Base-by-base conservation (phyloP, 2,888 invertebrate genomes). In the Caenorhabditis sp. region DNA sequence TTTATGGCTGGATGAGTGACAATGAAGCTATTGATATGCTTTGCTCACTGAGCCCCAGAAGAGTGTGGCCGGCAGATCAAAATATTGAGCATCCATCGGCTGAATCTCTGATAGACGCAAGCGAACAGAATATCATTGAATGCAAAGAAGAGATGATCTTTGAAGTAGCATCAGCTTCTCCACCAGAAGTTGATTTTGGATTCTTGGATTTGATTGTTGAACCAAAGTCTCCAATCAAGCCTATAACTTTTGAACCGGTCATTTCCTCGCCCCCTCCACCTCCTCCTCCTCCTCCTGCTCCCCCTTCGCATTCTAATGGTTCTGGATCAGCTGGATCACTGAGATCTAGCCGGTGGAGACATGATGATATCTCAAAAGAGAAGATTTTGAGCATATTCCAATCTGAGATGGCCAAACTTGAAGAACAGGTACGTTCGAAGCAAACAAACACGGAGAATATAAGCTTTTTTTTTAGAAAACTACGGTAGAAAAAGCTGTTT, bases 1-100 rank as follows among this genome's bases (percentile, higher is more conserved):
- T 99, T 97, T 97, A 98, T 93, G 97, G 97, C 91, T 99, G 99
- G 99, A 97, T 98, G 88, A 96, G 96, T 93, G 98, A 98, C 94
- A 97, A 98, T 92, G 95, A 96, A 91, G 97, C 98, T 91, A 96
- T 99, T 91, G 94, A 97, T 94, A 95, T 98, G 90, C 95, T 99
- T 93, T 98, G 99, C 94, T 96, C 97, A 88, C 95, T 99, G 92
- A 89, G 87, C 74, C 90, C 89, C 71, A 77, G 91, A 83, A 80
- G 88, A 50, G 85, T 89, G 9, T 85, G 83, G 76, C 88, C 87
- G 2, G 72, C 82, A 32, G 84, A 87, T 40, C 85, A 87, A 8
- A 88, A 87, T 68, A 80, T 91, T 18, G 90, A 90, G 5, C 91
- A 91, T 77, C 91, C 91, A 8, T 74, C 82, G 3, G 85, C 89